Percentiles rank a stretch among this genome's conserved stretches.
Evolutionary conservation across 2,888 invertebrate species (phyloP).

Genomic region (Meloe dianella): DNA sequence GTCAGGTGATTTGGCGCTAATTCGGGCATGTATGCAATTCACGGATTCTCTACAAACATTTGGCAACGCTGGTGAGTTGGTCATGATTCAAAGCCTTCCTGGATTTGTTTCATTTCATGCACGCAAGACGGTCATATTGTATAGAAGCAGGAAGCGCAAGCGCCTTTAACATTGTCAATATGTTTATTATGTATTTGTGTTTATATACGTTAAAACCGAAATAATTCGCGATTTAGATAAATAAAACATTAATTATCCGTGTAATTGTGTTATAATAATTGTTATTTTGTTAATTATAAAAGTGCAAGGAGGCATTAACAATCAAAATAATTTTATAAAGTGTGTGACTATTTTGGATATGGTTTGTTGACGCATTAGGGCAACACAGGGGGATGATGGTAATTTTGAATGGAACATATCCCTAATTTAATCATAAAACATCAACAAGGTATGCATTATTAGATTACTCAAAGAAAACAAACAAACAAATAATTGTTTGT

Average conservation of each 20-base stretch:
- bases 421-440: background rate
- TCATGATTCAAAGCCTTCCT: background rate
- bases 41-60: background rate
- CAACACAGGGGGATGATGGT: background rate
- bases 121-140: conserved; percentile 3
- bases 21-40: too few relatives aligned
- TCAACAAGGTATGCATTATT: background rate
- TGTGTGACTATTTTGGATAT: background rate
- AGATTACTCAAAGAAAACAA: background rate
- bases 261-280: conserved; percentile 15
- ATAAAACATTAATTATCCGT: conserved; percentile 22
- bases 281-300: conserved; percentile 21
- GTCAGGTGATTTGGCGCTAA: too few relatives aligned
- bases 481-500: background rate
- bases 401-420: background rate
- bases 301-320: too few relatives aligned
- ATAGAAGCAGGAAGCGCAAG: conserved; percentile 36
- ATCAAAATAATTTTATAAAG: background rate
- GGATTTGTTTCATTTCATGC: background rate
- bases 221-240: conserved; percentile 23
- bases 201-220: conserved; percentile 32
- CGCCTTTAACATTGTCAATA: conserved; percentile 47
- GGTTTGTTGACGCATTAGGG: background rate
- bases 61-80: background rate
- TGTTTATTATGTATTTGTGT: conserved; percentile 38